Conservation (phyloP, 2,888 invertebrate species). For the Cryptocephalus moraei region DNA sequence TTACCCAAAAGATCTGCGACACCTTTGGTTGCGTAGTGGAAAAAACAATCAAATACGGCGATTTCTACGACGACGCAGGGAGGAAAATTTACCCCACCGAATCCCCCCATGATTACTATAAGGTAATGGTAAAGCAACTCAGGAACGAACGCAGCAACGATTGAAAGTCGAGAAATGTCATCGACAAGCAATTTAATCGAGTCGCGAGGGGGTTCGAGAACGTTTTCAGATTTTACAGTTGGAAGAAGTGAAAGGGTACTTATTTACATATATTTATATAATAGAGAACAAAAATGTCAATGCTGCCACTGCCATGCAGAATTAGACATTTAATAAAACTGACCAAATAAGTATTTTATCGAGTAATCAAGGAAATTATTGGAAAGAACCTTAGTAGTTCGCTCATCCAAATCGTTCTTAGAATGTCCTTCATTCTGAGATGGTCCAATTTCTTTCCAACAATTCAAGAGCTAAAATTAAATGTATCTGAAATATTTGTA, state of each 20-base stretch:
- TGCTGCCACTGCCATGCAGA: constrained; percentile 40
- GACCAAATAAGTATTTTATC: no score
- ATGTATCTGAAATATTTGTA: no score
- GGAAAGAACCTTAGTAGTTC: no score
- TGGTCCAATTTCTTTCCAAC: no score
- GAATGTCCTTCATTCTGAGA: no score
- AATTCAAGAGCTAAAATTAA: no score
- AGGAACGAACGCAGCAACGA: background rate
- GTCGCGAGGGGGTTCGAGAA: no score
- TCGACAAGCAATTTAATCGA: background rate
- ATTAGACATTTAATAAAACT: constrained; percentile 30
- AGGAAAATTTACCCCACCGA: constrained; percentile 50
- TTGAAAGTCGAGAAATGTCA: background rate
- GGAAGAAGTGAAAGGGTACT: no score
- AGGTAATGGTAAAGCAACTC: constrained; percentile 45
- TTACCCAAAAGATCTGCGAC: constrained; percentile 64
- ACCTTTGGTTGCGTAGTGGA: constrained; percentile 56
- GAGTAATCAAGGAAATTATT: no score
- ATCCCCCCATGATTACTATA: constrained; percentile 63
- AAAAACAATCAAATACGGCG: constrained; percentile 57
- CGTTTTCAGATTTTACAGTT: no score
- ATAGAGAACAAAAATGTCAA: constrained; percentile 33
- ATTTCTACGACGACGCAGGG: constrained; percentile 54
- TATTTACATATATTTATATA: no score
- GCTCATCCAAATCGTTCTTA: no score